Percentiles rank a stretch among this genome's conserved stretches.
These are phyloP conservation scores for Oryzias dopingdopingensis DNA, from an alignment of 2,797 vertebrate genomes.

Conservation along the genomic window DNA sequence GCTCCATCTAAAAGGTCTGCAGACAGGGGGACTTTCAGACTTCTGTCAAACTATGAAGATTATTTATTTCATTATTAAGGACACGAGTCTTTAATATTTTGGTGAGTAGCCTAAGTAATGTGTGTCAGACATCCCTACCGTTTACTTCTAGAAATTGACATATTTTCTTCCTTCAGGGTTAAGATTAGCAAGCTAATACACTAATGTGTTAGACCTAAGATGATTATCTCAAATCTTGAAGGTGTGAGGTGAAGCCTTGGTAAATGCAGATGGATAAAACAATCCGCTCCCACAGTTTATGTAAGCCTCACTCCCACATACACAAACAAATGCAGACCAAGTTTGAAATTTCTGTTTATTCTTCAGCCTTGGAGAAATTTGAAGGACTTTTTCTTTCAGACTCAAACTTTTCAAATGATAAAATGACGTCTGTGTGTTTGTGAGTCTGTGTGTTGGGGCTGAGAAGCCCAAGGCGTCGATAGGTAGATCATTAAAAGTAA, in stretches of 20 bases:
- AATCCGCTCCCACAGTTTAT: constrained; percentile 52
- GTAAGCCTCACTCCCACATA: constrained; percentile 54
- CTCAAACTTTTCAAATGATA: constrained; percentile 44
- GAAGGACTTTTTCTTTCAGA: constrained; percentile 51
- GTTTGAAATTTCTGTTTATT: constrained; percentile 49
- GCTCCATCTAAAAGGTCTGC: constrained; percentile 2
- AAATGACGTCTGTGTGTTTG: constrained; percentile 46
- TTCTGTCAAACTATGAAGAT: constrained; percentile 3
- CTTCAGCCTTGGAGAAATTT: constrained; percentile 39
- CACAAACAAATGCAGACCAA: constrained; percentile 36
- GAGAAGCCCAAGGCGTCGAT: constrained; percentile 73
- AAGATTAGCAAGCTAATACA: constrained; percentile 60
- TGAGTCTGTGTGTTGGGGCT: constrained; percentile 26
- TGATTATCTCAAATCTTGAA: constrained; percentile 72
- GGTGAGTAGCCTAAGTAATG: constrained; percentile 12
- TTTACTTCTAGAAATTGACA: constrained; percentile 48
- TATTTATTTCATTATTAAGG: not conserved
- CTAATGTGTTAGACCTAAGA: constrained; percentile 62
- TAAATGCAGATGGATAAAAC: constrained; percentile 59
- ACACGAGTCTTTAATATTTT: constrained; percentile 7
- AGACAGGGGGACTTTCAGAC: constrained; percentile 11
- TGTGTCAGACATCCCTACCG: constrained; percentile 21
- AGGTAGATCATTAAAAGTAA: constrained; percentile 87
- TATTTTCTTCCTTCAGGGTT: constrained; percentile 47
- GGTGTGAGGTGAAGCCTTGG: constrained; percentile 62